These are phyloP conservation scores for Lasioglossum zephyrum DNA, from an alignment of 2,888 invertebrate species.

Conservation along the genomic window DNA sequence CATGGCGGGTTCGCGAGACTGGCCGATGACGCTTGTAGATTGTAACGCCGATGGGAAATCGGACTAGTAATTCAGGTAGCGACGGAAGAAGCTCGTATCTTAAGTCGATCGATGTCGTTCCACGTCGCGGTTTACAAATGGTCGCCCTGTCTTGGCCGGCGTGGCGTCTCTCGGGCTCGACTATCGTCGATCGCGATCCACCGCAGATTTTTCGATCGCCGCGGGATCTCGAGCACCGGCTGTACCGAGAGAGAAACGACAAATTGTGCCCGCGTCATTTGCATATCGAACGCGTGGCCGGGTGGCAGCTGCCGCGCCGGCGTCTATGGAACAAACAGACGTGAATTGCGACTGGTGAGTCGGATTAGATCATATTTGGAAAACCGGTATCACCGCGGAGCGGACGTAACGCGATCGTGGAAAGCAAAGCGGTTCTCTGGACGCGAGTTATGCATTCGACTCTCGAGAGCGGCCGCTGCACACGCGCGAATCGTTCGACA, in stretches of 20 bases:
- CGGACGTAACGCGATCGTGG: constrained; percentile 23
- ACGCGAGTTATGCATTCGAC: constrained; percentile 48
- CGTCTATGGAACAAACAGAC: constrained; percentile 28
- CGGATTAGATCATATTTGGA: constrained; percentile 67
- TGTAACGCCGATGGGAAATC: constrained; percentile 55
- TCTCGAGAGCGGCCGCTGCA: constrained; percentile 1
- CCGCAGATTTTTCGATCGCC: constrained; percentile 21
- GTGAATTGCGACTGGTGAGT: constrained; percentile 39
- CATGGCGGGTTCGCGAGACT: constrained; percentile 42
- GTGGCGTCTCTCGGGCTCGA: neutral
- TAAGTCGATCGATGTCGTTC: constrained; percentile 61
- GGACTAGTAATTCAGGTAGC: constrained; percentile 58
- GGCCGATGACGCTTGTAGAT: constrained; percentile 54
- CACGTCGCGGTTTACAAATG: constrained; percentile 53
- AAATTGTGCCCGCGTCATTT: constrained; percentile 59
- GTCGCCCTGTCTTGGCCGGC: constrained; percentile 31
- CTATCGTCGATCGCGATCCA: constrained; percentile 21
- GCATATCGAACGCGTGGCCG: constrained; percentile 48
- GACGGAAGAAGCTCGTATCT: constrained; percentile 50
- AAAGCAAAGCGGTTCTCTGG: constrained; percentile 41
- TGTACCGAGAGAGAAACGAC: constrained; percentile 39
- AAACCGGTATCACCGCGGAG: constrained; percentile 49
- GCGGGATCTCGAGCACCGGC: neutral
- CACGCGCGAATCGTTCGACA: constrained; percentile 58
- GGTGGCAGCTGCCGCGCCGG: constrained; percentile 7